Percentiles rank a stretch among this genome's conserved stretches.
Conservation (phyloP, 92 coral and sea anemone species). For the Paragorgia papillata region DNA sequence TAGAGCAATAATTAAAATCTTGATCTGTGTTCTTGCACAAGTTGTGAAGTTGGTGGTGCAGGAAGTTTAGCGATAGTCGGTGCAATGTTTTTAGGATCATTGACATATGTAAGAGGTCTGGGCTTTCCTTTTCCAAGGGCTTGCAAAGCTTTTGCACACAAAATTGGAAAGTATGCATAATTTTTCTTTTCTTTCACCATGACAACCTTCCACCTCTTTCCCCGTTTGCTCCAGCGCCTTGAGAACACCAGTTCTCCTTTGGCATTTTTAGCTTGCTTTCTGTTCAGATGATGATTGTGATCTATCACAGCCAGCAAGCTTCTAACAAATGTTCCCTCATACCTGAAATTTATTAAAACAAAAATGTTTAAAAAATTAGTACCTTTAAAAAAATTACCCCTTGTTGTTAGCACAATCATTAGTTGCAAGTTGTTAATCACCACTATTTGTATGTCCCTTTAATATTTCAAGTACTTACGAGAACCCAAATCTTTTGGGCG, state of each 20-base stretch:
- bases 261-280: conserved; percentile 4
- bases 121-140: background rate
- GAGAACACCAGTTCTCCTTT: conserved; percentile 18
- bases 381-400: background rate
- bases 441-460: no score
- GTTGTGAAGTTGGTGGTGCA: conserved; percentile 20
- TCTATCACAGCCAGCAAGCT: conserved; percentile 20
- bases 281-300: conserved; percentile 16
- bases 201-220: conserved; percentile 31
- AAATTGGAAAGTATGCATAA: conserved; percentile 10
- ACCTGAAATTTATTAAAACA: background rate
- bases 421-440: no score
- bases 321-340: background rate
- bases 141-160: conserved; percentile 13
- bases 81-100: conserved; percentile 13
- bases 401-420: no score
- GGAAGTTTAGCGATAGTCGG: conserved; percentile 18
- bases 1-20: conserved; percentile 1
- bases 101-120: background rate
- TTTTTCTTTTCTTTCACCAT: conserved; percentile 27
- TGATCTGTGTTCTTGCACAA: background rate
- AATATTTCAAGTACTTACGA: no score
- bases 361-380: background rate
- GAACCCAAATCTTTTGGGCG: conserved; percentile 28
- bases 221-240: background rate